These are phyloP conservation scores for Neuroterus valhalla DNA, from an alignment of 1,140 invertebrate genomes.

Conservation along the genomic window DNA sequence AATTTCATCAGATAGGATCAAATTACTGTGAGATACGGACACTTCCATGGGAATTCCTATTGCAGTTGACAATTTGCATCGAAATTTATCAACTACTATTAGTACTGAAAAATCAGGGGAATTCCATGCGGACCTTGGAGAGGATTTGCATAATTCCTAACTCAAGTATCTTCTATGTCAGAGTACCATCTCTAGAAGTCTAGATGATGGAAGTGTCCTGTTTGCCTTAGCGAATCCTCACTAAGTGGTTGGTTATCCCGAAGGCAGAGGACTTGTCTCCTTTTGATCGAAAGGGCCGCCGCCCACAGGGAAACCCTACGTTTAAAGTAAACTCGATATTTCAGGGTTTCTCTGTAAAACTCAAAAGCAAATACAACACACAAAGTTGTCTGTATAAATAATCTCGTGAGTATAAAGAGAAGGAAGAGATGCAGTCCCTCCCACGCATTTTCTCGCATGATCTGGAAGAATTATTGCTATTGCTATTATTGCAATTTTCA, in stretches of 20 bases:
- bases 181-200: background rate
- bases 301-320: background rate
- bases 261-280: background rate
- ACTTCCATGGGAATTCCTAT: too few species aligned
- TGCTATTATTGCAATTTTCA: background rate
- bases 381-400: background rate
- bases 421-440: slow-evolving; percentile 9
- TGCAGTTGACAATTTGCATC: too few species aligned
- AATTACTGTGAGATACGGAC: too few species aligned
- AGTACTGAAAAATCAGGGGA: too few species aligned
- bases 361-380: background rate
- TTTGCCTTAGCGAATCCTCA: background rate
- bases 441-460: background rate
- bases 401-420: background rate
- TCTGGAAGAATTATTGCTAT: background rate
- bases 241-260: slow-evolving; percentile 20
- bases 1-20: too few species aligned
- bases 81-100: too few species aligned
- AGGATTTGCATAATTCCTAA: too few species aligned
- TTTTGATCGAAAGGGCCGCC: slow-evolving; percentile 11
- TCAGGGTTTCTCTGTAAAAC: slow-evolving; percentile 6
- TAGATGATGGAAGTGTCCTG: slow-evolving; percentile 8
- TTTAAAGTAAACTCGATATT: slow-evolving; percentile 18
- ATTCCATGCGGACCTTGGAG: too few species aligned
- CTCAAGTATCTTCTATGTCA: too few species aligned